Evolutionary conservation across 1,140 invertebrate genomes (phyloP), one percentile per base, ranked within the genome.

Genomic region (Tetramorium simillimum): DNA sequence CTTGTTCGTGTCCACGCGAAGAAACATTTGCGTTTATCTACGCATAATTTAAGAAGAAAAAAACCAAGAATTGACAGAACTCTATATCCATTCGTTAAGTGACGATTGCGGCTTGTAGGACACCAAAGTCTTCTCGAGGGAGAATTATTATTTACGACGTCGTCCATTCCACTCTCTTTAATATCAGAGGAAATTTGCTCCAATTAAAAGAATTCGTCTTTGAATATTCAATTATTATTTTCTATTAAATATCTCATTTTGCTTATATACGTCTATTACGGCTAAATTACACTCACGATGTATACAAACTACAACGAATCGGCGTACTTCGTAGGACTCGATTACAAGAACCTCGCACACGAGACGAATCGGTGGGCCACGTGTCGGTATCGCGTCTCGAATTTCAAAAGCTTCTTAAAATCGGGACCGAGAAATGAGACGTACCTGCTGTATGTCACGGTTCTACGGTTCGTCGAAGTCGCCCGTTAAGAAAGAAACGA

Each of bases 321-420:
- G 21, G 24, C 40, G 21, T 43, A 46, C 28, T 73, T 81, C 21
- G 21, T 56, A 72, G 58, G 46, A 65, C 73, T 65, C 58, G 49
- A 85, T 75, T 85, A 77, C 58, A 78, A 77, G 60, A 40, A 46
- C 72, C 72, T 53, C 24, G 43, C 40, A 63, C 53, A 84, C 33
- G 82, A 78, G 18, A 85, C 73, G 73, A 78, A 78, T 85, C 46
- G 46, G 46, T 43, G 46, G n/a, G 73, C 75, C 73, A 85, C 82
- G 82, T 85, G 73, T 85, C 82, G 60, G 82, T 85, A 33, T 65
- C 82, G 46, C 28, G 46, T 77, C 56, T 77, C 82, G 28, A 81
- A 40, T 86, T 86, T 81, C 85, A 86, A 86, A 86, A 58, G 65
- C 75, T 86, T 86, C 85, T 80, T 70, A 60, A 86, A 81, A 81